Evolutionary conservation across 2,888 invertebrate genomes (phyloP).

Genomic region (Aspidapion aeneum): DNA sequence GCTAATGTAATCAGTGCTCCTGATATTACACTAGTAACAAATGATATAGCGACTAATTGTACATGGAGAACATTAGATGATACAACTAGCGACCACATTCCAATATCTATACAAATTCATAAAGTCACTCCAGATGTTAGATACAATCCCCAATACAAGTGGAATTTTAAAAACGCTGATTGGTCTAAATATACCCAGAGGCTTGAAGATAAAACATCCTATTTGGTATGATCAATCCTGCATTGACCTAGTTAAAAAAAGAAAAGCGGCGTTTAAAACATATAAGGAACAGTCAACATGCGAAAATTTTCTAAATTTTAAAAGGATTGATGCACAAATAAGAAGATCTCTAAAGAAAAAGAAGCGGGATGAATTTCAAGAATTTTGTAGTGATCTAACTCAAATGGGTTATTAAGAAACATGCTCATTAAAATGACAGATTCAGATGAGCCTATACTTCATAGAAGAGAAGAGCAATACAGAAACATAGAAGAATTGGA

Average conservation of each 20-base stretch:
- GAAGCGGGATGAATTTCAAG: background rate
- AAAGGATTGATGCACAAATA: background rate
- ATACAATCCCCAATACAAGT: background rate
- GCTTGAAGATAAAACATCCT: background rate
- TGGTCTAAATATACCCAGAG: background rate
- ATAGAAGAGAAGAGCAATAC: background rate
- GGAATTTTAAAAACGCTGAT: background rate
- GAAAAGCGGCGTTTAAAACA: background rate
- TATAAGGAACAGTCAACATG: background rate
- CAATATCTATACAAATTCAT: background rate
- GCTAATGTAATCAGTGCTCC: background rate
- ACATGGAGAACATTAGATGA: background rate
- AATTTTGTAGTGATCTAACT: background rate
- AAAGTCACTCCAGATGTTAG: background rate
- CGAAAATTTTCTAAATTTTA: background rate
- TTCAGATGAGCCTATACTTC: background rate
- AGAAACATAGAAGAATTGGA: background rate
- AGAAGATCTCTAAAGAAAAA: background rate
- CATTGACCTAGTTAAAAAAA: background rate
- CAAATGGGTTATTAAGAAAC: background rate
- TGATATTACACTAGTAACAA: background rate
- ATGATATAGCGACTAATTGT: background rate
- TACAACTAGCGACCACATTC: background rate
- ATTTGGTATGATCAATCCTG: background rate
- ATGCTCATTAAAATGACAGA: background rate